Percentiles rank a stretch among this genome's conserved stretches.
These are phyloP conservation scores for Emmelina monodactyla DNA, from an alignment of 2,888 invertebrate genomes.

Conservation along the genomic window DNA sequence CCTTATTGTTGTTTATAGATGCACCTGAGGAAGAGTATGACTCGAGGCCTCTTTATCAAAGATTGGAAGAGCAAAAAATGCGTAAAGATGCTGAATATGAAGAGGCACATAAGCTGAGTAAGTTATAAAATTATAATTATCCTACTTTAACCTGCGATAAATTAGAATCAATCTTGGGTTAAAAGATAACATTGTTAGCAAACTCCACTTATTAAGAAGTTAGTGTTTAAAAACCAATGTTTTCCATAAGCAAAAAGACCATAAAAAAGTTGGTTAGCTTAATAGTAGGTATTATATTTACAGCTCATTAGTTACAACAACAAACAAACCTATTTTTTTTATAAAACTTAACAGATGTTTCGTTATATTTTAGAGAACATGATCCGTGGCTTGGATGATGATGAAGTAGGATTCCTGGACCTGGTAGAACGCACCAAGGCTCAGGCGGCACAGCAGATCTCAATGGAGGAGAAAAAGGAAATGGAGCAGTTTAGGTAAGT, in stretches of 20 bases:
- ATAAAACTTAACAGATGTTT: no score
- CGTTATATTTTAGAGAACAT: slow-evolving; percentile 70
- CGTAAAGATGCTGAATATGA: slow-evolving; percentile 94
- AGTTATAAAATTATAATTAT: no score
- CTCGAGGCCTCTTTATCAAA: slow-evolving; percentile 86
- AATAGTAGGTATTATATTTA: no score
- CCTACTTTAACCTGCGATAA: no score
- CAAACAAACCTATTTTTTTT: no score
- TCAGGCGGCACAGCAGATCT: slow-evolving; percentile 84
- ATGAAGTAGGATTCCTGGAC: slow-evolving; percentile 94
- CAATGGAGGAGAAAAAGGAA: slow-evolving; percentile 84
- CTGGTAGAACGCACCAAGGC: slow-evolving; percentile 87
- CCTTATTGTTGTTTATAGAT: slow-evolving; percentile 71
- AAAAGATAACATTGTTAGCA: no score
- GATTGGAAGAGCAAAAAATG: slow-evolving; percentile 90
- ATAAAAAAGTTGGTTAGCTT: no score
- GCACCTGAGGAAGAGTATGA: slow-evolving; percentile 87
- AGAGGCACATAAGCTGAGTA: slow-evolving; percentile 95
- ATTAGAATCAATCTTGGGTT: no score
- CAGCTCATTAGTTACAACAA: no score
- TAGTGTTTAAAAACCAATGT: no score
- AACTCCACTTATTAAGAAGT: no score
- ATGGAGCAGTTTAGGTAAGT: slow-evolving; percentile 83
- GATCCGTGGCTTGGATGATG: slow-evolving; percentile 93
- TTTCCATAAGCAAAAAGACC: no score